Base-by-base conservation (phyloP, 2,888 invertebrate genomes). In the Fabriciana adippe region DNA sequence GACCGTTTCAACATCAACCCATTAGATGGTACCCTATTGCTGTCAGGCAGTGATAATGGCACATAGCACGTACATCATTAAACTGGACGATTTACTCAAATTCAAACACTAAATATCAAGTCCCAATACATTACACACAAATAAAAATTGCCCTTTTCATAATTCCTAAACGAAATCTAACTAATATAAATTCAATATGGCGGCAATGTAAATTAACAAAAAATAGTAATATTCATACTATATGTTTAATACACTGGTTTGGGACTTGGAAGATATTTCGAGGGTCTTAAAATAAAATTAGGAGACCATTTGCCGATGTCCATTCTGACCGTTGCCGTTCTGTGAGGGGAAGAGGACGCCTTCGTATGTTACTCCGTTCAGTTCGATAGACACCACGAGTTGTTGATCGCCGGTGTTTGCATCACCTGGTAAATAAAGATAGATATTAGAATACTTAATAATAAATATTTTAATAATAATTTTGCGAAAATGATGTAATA, bases 281-380 rank as follows among this genome's bases (percentile, higher is more conserved):
- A 62, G 15, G 18, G 14, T 16, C 1, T 31, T 54, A 60, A 64
- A 54, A 54, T 55, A 51, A 26, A 68, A 75, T 87, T 92, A 92
- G 72, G 91, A 90, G 51, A 91, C 89, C 88, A 92, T 89, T 79
- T 89, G 89, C 81, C 89, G 82, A 79, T 90, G 89, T 47, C 86
- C 86, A 72, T 88, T 90, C 69, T 86, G 88, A n/a, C 87, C 87
- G 75, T 86, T 93, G 64, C 85, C 85, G 71, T 81, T 86, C 71
- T 87, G 86, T 70, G 90, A 84, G 55, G 92, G 91, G 86, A 97
- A 98, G 8, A 99, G 94, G 11, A 99, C 97, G 21, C 99, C 99
- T 90, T 99, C 97, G 88, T 99, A 99, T 87, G 97, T 96, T 64
- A 97, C 95, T 55, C 99, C 99, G 85, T 99, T 99, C 72, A 99